Conservation (phyloP, 2,113 vertebrate species). For the Xenopus borealis region DNA sequence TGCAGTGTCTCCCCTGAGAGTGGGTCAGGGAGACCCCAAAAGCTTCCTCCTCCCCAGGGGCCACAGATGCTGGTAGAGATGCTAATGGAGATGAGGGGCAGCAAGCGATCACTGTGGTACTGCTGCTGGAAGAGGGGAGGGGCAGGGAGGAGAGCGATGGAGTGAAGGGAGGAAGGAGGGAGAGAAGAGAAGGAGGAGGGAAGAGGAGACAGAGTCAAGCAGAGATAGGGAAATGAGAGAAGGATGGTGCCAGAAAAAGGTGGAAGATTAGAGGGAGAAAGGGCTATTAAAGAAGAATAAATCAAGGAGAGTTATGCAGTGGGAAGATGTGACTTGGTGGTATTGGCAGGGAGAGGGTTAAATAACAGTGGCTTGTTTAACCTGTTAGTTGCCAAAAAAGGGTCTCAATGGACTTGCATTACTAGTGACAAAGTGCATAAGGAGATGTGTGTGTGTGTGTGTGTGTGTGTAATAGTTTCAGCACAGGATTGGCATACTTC, state of each 20-base stretch:
- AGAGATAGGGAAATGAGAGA: constrained; percentile 43
- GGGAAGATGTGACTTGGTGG: too few species aligned
- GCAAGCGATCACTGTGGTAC: constrained; percentile 32
- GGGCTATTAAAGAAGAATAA: too few species aligned
- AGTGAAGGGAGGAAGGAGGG: constrained; percentile 54
- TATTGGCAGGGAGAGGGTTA: too few species aligned
- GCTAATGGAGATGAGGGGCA: constrained; percentile 41
- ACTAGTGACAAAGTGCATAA: too few species aligned
- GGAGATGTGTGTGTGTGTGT: too few species aligned
- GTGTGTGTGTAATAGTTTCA: too few species aligned
- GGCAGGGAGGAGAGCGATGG: constrained; percentile 43
- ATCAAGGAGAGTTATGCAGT: too few species aligned
- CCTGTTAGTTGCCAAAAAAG: background rate
- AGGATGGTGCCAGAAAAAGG: background rate
- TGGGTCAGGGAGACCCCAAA: background rate
- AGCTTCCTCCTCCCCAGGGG: constrained; percentile 9
- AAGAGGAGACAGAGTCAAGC: constrained; percentile 8
- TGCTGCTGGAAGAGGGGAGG: constrained; percentile 39
- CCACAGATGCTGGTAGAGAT: constrained; percentile 18
- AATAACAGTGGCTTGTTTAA: background rate
- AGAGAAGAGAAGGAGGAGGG: constrained; percentile 52
- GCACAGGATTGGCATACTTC: too few species aligned
- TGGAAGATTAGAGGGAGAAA: constrained; percentile 19
- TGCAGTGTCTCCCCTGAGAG: background rate
- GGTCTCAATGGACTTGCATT: too few species aligned